A percentile compares a stretch with the other conserved stretches of the same genome.
Evolutionary conservation across 2,888 invertebrate genomes (phyloP).

Genomic region (Fabriciana adippe): DNA sequence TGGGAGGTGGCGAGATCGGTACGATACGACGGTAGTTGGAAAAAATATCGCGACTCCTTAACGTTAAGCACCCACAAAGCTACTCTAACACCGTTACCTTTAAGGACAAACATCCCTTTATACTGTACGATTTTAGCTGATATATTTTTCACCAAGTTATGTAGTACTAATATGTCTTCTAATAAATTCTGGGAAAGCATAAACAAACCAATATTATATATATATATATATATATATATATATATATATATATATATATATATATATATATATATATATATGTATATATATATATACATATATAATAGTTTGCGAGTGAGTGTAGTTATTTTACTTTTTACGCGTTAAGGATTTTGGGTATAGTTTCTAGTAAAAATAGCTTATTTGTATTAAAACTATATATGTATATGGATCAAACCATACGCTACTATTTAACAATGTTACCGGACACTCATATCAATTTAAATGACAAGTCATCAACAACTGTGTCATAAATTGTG

Average conservation of each 20-base stretch:
- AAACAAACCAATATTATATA: not conserved
- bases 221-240: not conserved
- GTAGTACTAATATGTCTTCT: no score
- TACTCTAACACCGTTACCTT: conserved; percentile 60
- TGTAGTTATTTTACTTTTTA: no score
- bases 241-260: no score
- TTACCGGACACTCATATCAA: conserved; percentile 2
- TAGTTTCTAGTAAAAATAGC: no score
- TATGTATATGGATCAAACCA: no score
- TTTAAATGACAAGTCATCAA: conserved; percentile 2
- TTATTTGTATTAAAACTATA: no score
- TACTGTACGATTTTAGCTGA: conserved; percentile 42
- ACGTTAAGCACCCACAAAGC: conserved; percentile 59
- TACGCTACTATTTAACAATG: no score
- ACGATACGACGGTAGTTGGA: conserved; percentile 27
- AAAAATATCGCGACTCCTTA: conserved; percentile 39
- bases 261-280: not conserved
- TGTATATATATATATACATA: no score
- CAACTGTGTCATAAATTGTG: conserved; percentile 4
- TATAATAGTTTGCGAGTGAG: no score
- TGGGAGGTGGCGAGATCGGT: conserved; percentile 38
- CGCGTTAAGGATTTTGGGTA: no score
- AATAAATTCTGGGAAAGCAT: no score
- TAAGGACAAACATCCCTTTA: conserved; percentile 44
- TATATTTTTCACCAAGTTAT: no score